Evolutionary conservation across 53 echinoderm and acorn worm genomes (phyloP).

Genomic region (Mesocentrotus franciscanus): DNA sequence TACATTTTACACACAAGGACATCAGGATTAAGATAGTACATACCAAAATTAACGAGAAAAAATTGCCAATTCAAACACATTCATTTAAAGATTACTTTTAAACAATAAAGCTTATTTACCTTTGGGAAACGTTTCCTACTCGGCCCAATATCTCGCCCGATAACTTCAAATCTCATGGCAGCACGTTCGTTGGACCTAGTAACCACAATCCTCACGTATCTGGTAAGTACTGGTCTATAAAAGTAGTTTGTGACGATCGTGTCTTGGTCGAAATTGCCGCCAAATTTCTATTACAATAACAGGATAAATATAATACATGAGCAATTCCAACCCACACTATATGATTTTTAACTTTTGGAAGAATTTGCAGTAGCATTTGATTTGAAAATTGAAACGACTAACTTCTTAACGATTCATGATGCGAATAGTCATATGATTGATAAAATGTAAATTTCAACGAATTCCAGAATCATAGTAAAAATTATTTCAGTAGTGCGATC

Average conservation of each 20-base stretch:
- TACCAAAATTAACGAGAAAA: too few relatives aligned
- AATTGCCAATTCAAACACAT: too few relatives aligned
- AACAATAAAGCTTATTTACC: neutral
- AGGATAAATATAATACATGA: neutral
- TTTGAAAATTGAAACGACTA: neutral
- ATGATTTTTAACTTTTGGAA: neutral
- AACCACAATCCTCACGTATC: neutral
- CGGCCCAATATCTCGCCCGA: neutral
- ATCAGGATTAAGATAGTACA: too few relatives aligned
- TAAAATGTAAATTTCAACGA: too few relatives aligned
- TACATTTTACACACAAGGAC: too few relatives aligned
- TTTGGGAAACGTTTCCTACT: neutral
- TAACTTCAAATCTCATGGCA: neutral
- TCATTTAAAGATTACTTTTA: too few relatives aligned
- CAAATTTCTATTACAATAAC: neutral
- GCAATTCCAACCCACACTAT: neutral
- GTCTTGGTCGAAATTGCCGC: neutral
- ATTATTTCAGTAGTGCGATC: too few relatives aligned
- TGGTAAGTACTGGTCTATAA: neutral
- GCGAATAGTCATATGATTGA: too few relatives aligned
- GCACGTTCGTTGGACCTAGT: neutral
- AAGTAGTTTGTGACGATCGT: neutral
- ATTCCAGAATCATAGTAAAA: too few relatives aligned
- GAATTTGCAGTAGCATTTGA: neutral
- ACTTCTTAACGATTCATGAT: neutral